Base-by-base conservation (phyloP, 2,113 vertebrate species). In the Picathartes gymnocephalus region DNA sequence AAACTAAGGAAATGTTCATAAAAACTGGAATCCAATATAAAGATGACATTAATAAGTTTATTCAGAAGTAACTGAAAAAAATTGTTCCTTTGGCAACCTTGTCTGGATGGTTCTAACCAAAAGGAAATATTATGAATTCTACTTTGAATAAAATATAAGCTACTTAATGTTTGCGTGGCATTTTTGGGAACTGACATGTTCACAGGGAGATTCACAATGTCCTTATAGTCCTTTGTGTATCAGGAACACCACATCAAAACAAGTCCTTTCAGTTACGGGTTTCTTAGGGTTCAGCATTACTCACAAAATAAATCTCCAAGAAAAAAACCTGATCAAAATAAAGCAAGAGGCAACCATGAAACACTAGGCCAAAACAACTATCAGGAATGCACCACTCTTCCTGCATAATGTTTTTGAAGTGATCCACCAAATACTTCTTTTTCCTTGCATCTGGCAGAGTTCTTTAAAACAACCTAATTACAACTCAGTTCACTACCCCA, bases 21-120 rank as follows among this genome's bases (percentile, higher is more conserved):
- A 97, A 96, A 96, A 95, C 80, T 91, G 62, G 82, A 92, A 96
- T 96, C 94, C 78, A 58, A 85, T 90, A 77, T 81, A 90, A 90
- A 51, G 91, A 97, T 87, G 80, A 89, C 93, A 94, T 87, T 90
- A 71, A 27, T 65, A 95, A 85, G 80, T 80, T 73, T 92, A 93
- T 94, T 96, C 92, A 82, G 64, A 91, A 83, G 11, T 78, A 81
- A 72, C 27, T 79, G 78, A 95, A 80, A 90, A 90, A 83, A 69
- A 33, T 2, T 28, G 50, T 86, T 96, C 87, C 84, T 95, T 81
- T 95, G 85, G 28, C 39, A 88, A 95, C n/a, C 92, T 35, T 23
- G 13, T 68, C 76, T 93, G 85, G 45, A 56, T 47, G 61, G 53
- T 48, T 91, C 87, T 92, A 81, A 86, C 76, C 91, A 61, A 81